Evolutionary conservation across 1,140 invertebrate genomes (phyloP), one percentile per base, ranked within the genome.

Genomic region (Brachionus rotundiformis): DNA sequence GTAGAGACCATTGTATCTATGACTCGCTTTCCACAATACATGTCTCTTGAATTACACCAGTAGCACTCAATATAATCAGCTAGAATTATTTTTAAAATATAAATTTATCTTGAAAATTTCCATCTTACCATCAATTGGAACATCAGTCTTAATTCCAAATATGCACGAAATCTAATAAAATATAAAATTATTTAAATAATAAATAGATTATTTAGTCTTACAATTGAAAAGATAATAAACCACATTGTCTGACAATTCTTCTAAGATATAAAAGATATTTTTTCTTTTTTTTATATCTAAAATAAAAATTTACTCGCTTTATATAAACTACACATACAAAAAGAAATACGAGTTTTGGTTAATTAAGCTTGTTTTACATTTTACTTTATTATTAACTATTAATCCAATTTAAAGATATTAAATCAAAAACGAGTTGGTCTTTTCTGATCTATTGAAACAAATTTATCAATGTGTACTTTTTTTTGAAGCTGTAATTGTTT

Each of bases 21-120:
- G n/a, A 79, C 76, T 59, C 76, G 19, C 25, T 79, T 79, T 19
- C 76, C 76, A 63, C 76, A 79, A 61, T 79, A 79, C n/a, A 39
- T 29, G 25, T 79, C 76, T 36, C 76, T 31, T 39, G 76, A 79
- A 63, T 79, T 79, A 39, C 76, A 79, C 76, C 76, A 79, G 54
- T 79, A 79, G 19, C 76, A 79, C 31, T 79, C 76, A 63, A 79
- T 79, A 59, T 59, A 79, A 31, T 79, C 76, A 63, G 16, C 76
- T 79, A 5, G 16, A 59, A 8, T 44, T 25, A n/a, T n/a, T n/a
- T n/a, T n/a, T n/a, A n/a, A n/a, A n/a, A n/a, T n/a, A n/a, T n/a
- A n/a, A n/a, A n/a, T n/a, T n/a, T n/a, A n/a, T n/a, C n/a, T n/a
- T n/a, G n/a, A n/a, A n/a, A n/a, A n/a, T n/a, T n/a, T n/a, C n/a